Evolutionary conservation across 2,797 vertebrate species (phyloP).

Genomic region (Oophaga sylvatica): DNA sequence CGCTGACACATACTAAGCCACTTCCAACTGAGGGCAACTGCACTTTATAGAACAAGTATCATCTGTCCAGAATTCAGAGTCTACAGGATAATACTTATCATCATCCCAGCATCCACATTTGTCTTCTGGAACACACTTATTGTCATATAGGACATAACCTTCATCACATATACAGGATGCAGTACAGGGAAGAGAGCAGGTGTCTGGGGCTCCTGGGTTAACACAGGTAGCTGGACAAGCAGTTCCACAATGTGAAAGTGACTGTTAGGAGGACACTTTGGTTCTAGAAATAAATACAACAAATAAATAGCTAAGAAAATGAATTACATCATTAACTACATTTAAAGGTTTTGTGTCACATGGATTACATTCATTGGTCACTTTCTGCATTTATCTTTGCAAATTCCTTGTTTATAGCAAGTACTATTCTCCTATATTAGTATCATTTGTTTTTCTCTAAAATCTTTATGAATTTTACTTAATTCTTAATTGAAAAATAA

Average conservation of each 20-base stretch:
- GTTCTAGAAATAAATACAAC: conserved; percentile 32
- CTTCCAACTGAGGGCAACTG: conserved; percentile 69
- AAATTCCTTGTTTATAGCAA: too few species aligned
- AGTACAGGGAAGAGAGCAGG: conserved; percentile 56
- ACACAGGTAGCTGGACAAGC: conserved; percentile 70
- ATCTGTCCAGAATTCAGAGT: conserved; percentile 77
- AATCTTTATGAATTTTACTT: background rate
- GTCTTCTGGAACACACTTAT: conserved; percentile 64
- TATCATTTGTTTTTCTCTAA: background rate
- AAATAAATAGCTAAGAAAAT: too few species aligned
- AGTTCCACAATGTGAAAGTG: conserved; percentile 67
- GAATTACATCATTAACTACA: background rate
- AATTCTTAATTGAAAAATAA: too few species aligned
- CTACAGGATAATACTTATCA: conserved; percentile 76
- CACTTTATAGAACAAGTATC: conserved; percentile 74
- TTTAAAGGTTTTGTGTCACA: too few species aligned
- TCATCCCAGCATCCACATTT: conserved; percentile 70
- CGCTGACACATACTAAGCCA: conserved; percentile 69
- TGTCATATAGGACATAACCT: conserved; percentile 65
- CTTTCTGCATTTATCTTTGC: background rate
- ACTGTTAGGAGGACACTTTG: conserved; percentile 55
- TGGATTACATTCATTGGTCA: too few species aligned
- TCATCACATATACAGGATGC: conserved; percentile 66
- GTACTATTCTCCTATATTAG: background rate
- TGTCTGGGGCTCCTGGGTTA: accelerated